Evolutionary conservation across 37 sponge, comb jelly and placozoan species (phyloP).

Genomic region (Haliclona indistincta): DNA sequence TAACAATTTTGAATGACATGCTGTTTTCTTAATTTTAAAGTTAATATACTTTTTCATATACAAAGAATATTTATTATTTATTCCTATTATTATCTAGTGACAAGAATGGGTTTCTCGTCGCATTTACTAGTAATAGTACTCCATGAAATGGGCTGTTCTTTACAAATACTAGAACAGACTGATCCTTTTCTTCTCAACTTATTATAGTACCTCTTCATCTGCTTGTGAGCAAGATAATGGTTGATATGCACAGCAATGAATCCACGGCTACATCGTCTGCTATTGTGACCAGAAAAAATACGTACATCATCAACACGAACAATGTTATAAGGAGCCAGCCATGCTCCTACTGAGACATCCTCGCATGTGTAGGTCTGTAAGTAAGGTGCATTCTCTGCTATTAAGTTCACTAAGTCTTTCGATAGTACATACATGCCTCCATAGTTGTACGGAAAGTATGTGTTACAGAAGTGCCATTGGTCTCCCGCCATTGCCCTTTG

Average conservation of each 20-base stretch:
- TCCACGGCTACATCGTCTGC: conserved; percentile 2
- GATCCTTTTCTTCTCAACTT: conserved; percentile 7
- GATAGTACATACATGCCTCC: conserved; percentile 65
- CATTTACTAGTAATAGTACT: not conserved
- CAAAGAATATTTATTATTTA: too few relatives aligned
- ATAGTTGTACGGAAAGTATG: conserved; percentile 43
- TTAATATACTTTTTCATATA: too few relatives aligned
- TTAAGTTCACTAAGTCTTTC: conserved; percentile 23
- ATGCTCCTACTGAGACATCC: conserved; percentile 64
- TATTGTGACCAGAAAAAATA: not conserved
- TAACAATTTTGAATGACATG: too few relatives aligned
- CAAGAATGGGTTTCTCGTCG: not conserved
- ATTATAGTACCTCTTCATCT: not conserved
- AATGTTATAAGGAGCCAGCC: conserved; percentile 60
- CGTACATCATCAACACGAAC: conserved; percentile 26
- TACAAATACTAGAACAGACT: not conserved
- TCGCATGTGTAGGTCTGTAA: conserved; percentile 42
- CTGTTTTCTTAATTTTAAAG: too few relatives aligned
- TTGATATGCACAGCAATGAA: conserved; percentile 3
- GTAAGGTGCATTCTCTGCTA: conserved; percentile 18
- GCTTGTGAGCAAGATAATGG: not conserved
- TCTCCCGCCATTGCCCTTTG: conserved; percentile 37
- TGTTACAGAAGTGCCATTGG: conserved; percentile 45
- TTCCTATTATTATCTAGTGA: too few relatives aligned
- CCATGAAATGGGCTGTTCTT: not conserved